Percentiles rank a stretch among this genome's conserved stretches.
phyloP scores from a whole-genome alignment of 1,140 invertebrate species.

The Stegodyphus mimosarum region DNA sequence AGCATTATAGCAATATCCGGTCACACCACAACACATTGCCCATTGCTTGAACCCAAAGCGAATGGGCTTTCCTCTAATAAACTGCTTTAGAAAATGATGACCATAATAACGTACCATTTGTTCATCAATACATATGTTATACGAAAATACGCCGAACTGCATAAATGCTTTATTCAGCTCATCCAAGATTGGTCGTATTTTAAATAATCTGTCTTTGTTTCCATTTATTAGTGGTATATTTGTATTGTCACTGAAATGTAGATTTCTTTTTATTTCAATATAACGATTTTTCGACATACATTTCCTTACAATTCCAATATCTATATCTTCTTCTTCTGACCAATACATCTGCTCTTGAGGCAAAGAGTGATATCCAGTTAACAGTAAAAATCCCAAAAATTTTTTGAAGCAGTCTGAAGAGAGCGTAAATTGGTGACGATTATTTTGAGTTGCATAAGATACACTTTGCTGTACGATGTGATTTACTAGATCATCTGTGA shows the following conservation, averaged over 20 bases:
- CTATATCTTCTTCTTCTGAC: constrained; percentile 1
- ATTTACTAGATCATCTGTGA: not conserved
- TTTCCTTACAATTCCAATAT: too few species aligned
- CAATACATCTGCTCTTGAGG: constrained; percentile 15
- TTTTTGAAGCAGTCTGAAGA: not conserved
- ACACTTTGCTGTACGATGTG: not conserved
- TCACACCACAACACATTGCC: not conserved
- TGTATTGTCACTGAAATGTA: too few species aligned
- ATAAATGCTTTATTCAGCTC: not conserved
- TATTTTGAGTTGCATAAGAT: not conserved
- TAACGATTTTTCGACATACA: constrained; percentile 2
- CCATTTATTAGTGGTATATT: too few species aligned
- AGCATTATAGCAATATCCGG: not conserved
- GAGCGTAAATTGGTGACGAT: not conserved
- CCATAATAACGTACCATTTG: constrained; percentile 1
- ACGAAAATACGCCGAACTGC: not conserved
- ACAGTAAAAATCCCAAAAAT: not conserved
- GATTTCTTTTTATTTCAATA: not conserved
- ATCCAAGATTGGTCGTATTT: not conserved
- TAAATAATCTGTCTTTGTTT: too few species aligned
- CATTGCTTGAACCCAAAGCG: not conserved
- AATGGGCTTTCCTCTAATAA: constrained; percentile 16
- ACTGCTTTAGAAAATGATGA: not conserved
- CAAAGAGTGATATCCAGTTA: constrained; percentile 16
- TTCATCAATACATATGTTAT: not conserved